phyloP scores from a whole-genome alignment of 2,888 invertebrate species.

The Hofmannophila pseudospretella region DNA sequence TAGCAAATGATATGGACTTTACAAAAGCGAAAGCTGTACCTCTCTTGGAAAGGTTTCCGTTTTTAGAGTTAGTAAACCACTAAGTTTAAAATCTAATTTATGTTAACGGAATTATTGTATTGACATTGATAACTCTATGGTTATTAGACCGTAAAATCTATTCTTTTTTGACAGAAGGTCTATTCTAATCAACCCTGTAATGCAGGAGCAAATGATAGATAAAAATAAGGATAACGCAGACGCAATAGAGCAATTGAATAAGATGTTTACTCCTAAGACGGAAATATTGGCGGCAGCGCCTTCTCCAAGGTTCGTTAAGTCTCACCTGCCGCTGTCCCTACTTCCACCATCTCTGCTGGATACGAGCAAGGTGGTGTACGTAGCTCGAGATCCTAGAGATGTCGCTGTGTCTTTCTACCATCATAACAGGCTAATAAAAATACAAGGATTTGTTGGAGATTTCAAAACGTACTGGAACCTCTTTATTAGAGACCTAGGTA shows the following conservation, averaged over 20 bases:
- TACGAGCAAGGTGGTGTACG: constrained; percentile 71
- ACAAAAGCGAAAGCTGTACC: constrained; percentile 62
- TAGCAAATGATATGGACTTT: constrained; percentile 82
- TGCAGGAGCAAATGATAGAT: no score
- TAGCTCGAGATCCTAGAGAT: constrained; percentile 1
- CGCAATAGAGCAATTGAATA: not conserved
- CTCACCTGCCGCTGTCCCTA: constrained; percentile 68
- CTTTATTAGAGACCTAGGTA: not conserved
- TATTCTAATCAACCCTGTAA: no score
- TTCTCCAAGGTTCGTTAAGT: constrained; percentile 66
- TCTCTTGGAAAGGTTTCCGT: constrained; percentile 79
- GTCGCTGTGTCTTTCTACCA: constrained; percentile 79
- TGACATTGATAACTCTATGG: no score
- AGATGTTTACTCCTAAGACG: not conserved
- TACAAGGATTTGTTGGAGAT: not conserved
- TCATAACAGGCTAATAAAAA: constrained; percentile 31
- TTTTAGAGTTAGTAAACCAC: constrained; percentile 79
- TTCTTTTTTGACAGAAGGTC: no score
- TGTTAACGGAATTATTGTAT: no score
- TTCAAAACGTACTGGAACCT: not conserved
- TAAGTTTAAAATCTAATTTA: no score
- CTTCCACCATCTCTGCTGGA: constrained; percentile 44
- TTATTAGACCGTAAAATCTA: no score
- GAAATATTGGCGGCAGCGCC: constrained; percentile 12
- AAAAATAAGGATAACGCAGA: not conserved